Conservation (phyloP, 2,888 invertebrate species). For the Ephialtes manifestator region DNA sequence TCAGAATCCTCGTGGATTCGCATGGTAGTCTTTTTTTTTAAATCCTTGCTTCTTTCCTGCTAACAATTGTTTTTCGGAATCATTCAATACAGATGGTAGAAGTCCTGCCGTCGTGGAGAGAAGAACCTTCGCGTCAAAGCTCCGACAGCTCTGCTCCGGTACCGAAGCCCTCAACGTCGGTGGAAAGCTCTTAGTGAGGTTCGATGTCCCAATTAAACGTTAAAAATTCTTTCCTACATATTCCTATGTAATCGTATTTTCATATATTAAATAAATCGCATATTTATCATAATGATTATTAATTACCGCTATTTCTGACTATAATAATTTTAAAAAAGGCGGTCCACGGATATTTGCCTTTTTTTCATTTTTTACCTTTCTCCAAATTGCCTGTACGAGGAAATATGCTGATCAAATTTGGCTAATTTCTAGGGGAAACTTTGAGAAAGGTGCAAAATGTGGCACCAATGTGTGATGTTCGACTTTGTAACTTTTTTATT, state of each 20-base stretch:
- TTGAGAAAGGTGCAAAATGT: too few relatives aligned
- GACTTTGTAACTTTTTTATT: too few relatives aligned
- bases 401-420: too few relatives aligned
- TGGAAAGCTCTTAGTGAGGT: constrained; percentile 69
- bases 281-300: constrained; percentile 40
- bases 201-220: constrained; percentile 12
- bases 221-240: background rate
- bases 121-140: constrained; percentile 74
- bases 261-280: constrained; percentile 34
- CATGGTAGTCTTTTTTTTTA: constrained; percentile 29
- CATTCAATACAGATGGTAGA: constrained; percentile 77
- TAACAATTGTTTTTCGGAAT: constrained; percentile 49
- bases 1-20: constrained; percentile 60
- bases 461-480: too few relatives aligned
- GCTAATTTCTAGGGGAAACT: too few relatives aligned
- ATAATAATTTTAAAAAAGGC: background rate
- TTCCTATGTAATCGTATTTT: constrained; percentile 38
- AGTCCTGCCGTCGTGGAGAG: constrained; percentile 74
- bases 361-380: too few relatives aligned
- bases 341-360: too few relatives aligned
- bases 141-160: constrained; percentile 76
- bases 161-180: constrained; percentile 74
- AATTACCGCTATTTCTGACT: background rate
- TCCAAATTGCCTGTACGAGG: too few relatives aligned
- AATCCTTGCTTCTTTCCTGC: constrained; percentile 15